Evolutionary conservation across 2,797 vertebrate genomes (phyloP).

Genomic region (Phoebastria nigripes): DNA sequence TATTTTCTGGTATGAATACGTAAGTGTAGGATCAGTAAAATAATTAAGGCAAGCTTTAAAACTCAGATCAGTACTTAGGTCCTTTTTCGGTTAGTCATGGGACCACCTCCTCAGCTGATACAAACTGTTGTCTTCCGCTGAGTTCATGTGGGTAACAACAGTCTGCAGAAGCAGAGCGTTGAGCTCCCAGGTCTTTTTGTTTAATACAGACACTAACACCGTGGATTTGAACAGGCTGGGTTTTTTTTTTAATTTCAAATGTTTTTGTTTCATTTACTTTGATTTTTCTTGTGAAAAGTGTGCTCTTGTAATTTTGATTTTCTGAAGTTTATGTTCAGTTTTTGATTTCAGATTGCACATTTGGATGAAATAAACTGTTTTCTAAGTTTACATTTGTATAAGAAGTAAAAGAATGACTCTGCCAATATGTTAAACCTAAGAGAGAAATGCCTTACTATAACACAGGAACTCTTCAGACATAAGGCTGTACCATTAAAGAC

Average conservation of each 20-base stretch:
- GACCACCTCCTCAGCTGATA: not conserved
- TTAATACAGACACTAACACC: conserved; percentile 27
- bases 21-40: conserved; percentile 6
- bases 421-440: conserved; percentile 68
- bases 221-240: conserved; percentile 49
- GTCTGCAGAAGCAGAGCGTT: not conserved
- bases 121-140: not conserved
- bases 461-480: conserved; percentile 65
- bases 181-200: not conserved
- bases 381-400: conserved; percentile 72
- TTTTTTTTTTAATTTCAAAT: conserved; percentile 36
- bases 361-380: conserved; percentile 77
- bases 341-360: conserved; percentile 83
- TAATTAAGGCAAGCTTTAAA: conserved; percentile 8
- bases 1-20: not conserved
- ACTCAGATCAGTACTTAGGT: not conserved
- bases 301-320: conserved; percentile 79
- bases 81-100: not conserved
- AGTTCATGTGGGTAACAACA: not conserved
- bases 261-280: conserved; percentile 64
- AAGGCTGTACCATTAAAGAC: conserved; percentile 62
- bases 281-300: conserved; percentile 71
- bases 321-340: conserved; percentile 84
- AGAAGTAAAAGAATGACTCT: conserved; percentile 59
- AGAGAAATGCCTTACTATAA: conserved; percentile 77